Base-by-base conservation (phyloP, 2,797 vertebrate genomes). In the Taeniopygia guttata region DNA sequence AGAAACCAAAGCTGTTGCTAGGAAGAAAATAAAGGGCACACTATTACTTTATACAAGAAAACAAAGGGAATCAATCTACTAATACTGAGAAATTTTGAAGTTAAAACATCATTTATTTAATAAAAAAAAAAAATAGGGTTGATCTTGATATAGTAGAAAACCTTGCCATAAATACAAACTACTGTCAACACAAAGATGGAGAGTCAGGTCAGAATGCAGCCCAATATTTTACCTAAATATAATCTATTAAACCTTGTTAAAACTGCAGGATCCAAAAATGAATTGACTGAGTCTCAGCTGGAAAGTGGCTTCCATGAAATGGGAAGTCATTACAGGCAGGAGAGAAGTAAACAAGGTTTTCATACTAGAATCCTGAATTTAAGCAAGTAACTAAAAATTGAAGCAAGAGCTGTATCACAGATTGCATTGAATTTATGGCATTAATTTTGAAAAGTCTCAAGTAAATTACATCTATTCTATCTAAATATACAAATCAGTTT, bases 161-260 rank as follows among this genome's bases (percentile, higher is more conserved):
- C 17, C 6, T 66, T 58, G 26, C 5, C 36, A 58, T 32, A 30
- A 48, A 73, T 42, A 42, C 7, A 49, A 74, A 43, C 32, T 18
- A 32, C 3, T 58, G 32, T 10, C 66, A 17, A 26, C 43, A 49
- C 0, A 0, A 32, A 75, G 32, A 32, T 18, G 30, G 21, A 66
- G 17, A 21, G 2, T 45, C 21, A 36, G 36, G 58, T 58, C 32
- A 56, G 38, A 84, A 86, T 9, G 20, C 10, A 79, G 19, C 19
- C 13, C 30, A 74, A 27, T 5, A 30, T 8, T 68, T 73, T 23
- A 48, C 8, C 55, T 75, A 59, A 62, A 74, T 11, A 45, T 6
- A 54, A 83, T 17, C 14, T 43, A 10, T 66, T 54, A 81, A 80
- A 66, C 6, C 34, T 59, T 59, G 22, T 70, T 79, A 72, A 82